Conservation (phyloP, 2,113 vertebrate species). For the Turdus rufiventris region DNA sequence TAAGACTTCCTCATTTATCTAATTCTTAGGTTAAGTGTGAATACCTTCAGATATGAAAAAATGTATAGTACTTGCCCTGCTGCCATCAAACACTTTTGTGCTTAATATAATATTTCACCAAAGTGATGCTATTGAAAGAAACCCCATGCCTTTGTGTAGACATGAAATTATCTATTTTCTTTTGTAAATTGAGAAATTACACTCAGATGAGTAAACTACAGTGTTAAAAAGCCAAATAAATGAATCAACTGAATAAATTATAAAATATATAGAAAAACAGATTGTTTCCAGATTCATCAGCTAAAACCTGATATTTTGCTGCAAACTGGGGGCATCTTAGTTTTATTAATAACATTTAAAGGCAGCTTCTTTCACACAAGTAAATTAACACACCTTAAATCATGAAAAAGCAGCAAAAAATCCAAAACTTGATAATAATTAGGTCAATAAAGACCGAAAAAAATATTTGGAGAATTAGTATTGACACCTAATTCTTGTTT, state of each 20-base stretch:
- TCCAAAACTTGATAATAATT: not conserved
- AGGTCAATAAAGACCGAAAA: not conserved
- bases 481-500: not conserved
- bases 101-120: not conserved
- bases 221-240: not conserved
- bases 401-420: not conserved
- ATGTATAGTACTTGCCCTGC: constrained; percentile 38
- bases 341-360: not conserved
- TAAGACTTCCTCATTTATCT: constrained; percentile 58
- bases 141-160: not conserved
- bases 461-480: not conserved
- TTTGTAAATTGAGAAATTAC: not conserved
- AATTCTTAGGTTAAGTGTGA: constrained; percentile 59
- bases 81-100: constrained; percentile 40
- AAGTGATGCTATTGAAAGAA: not conserved
- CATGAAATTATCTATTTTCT: not conserved
- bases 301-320: not conserved
- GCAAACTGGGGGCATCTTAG: not conserved
- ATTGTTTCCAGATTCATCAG: not conserved
- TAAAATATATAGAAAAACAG: not conserved
- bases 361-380: not conserved
- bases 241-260: not conserved
- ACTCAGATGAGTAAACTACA: not conserved
- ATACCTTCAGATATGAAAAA: constrained; percentile 65
- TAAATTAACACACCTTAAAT: not conserved